Evolutionary conservation across 2,797 vertebrate genomes (phyloP).

Genomic region (Malacoraja senta): DNA sequence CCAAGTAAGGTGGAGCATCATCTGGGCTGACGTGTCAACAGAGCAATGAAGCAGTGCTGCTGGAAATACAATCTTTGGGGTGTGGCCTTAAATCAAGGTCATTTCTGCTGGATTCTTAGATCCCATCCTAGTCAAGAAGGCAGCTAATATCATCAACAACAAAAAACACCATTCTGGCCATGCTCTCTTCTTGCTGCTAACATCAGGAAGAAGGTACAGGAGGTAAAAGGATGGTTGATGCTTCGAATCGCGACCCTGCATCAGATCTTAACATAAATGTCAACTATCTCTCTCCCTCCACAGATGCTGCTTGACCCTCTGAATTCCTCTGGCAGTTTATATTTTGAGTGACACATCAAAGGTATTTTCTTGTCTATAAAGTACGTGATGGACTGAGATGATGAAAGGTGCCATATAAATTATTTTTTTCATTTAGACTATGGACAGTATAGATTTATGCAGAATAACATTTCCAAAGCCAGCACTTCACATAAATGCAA

Average conservation of each 20-base stretch:
- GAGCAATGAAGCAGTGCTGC: neutral
- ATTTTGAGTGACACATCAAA: neutral
- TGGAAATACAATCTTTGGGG: neutral
- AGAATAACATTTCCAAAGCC: slow-evolving; percentile 13
- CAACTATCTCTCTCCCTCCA: too few relatives aligned
- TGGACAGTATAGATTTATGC: neutral
- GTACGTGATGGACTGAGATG: neutral
- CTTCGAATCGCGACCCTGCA: too few relatives aligned
- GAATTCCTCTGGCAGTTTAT: too few relatives aligned
- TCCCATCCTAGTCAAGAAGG: neutral
- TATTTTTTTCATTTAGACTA: neutral
- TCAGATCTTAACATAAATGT: too few relatives aligned
- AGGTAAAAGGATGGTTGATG: too few relatives aligned
- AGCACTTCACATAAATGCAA: neutral
- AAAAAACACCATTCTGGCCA: too few relatives aligned
- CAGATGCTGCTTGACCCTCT: too few relatives aligned
- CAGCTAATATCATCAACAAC: too few relatives aligned
- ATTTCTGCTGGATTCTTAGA: neutral
- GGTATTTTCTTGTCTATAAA: neutral
- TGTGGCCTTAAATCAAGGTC: neutral
- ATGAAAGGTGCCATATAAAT: neutral
- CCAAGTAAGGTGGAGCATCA: neutral
- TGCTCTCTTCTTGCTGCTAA: neutral
- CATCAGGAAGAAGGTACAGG: too few relatives aligned
- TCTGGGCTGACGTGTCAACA: neutral